These are phyloP conservation scores for Leptodactylus fallax DNA, from an alignment of 2,797 vertebrate species.

Conservation along the genomic window DNA sequence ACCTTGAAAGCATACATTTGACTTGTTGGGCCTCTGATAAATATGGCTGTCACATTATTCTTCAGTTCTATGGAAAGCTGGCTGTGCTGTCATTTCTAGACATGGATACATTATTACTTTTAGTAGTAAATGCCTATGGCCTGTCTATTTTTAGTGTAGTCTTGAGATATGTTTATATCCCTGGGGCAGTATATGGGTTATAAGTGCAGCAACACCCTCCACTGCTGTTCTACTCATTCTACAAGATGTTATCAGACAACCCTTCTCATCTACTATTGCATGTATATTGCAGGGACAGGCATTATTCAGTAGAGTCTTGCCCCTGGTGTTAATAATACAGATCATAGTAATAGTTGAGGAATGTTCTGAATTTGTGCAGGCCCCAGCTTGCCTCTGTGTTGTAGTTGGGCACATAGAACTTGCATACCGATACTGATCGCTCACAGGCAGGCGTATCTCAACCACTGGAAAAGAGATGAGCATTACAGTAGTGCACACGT, in stretches of 20 bases:
- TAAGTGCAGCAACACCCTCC: conserved; percentile 53
- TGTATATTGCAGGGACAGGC: conserved; percentile 52
- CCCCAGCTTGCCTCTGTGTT: conserved; percentile 28
- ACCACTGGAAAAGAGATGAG: conserved; percentile 19
- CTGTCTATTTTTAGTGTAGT: conserved; percentile 53
- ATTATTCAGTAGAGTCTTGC: conserved; percentile 53
- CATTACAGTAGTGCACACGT: background rate
- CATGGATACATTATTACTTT: conserved; percentile 26
- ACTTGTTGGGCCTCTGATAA: conserved; percentile 20
- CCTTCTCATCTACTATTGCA: conserved; percentile 53
- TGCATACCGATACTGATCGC: conserved; percentile 57
- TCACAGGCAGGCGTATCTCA: conserved; percentile 37
- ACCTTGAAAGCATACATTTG: background rate
- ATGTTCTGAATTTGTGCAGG: conserved; percentile 61
- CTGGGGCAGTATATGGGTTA: conserved; percentile 31
- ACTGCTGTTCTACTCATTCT: conserved; percentile 43
- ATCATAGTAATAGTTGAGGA: conserved; percentile 62
- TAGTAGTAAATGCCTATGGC: conserved; percentile 35
- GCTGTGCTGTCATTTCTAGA: background rate
- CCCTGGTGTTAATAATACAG: conserved; percentile 56
- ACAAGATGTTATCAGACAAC: conserved; percentile 57
- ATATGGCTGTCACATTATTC: background rate
- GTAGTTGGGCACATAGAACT: conserved; percentile 40
- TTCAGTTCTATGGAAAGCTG: background rate
- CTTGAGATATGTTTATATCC: conserved; percentile 37